Conservation (phyloP, 2,888 invertebrate genomes). For the Phorcus lineatus region DNA sequence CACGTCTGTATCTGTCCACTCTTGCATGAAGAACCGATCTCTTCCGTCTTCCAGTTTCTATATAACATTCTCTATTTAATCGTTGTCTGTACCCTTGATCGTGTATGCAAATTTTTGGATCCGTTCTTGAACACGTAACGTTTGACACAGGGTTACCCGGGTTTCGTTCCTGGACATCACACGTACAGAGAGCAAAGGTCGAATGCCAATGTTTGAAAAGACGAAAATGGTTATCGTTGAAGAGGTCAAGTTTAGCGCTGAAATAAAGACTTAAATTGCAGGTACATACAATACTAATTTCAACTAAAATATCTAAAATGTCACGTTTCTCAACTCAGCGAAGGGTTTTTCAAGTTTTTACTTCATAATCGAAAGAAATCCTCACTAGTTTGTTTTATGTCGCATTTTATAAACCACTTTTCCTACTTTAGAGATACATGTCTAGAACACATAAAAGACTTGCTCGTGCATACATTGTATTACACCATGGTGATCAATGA, state of each 20-base stretch:
- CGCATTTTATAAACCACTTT: too few species aligned
- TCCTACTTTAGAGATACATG: too few species aligned
- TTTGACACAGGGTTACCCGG: background rate
- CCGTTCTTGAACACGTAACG: background rate
- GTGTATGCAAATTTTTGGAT: background rate
- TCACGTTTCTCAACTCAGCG: too few species aligned
- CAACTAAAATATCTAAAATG: too few species aligned
- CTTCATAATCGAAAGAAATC: too few species aligned
- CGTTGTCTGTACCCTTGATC: background rate
- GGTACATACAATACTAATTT: too few species aligned
- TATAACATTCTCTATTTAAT: background rate
- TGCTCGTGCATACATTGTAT: too few species aligned
- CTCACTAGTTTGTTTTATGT: too few species aligned
- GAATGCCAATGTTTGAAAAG: background rate
- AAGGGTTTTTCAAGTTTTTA: too few species aligned
- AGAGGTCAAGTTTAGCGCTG: background rate
- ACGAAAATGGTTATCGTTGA: background rate
- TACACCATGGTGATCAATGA: too few species aligned
- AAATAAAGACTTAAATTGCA: background rate
- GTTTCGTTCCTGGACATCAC: background rate
- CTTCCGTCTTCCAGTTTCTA: background rate
- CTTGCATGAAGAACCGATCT: background rate
- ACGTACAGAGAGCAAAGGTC: background rate
- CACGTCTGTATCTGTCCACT: background rate
- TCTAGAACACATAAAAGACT: too few species aligned